A percentile compares a stretch with the other conserved stretches of the same genome.
Conservation (phyloP, 2,113 vertebrate species). For the Antechinus stuartii region DNA sequence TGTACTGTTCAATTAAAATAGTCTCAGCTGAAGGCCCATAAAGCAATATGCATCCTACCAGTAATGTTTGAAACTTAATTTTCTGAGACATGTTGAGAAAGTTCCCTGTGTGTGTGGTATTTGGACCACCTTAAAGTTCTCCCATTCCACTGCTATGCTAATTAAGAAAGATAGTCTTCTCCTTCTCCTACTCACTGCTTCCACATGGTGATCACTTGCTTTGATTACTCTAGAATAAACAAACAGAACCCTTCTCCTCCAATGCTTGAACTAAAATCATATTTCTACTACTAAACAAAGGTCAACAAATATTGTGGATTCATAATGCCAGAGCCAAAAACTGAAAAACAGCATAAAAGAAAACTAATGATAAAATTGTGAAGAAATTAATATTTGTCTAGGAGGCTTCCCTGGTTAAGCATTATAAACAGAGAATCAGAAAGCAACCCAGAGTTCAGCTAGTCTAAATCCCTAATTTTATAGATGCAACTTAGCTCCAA, state of each 20-base stretch:
- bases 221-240: neutral
- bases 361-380: neutral
- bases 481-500: neutral
- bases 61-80: neutral
- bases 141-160: neutral
- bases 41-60: constrained; percentile 1
- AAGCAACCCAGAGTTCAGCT: neutral
- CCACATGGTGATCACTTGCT: neutral
- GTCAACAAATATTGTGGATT: neutral
- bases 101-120: neutral
- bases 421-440: neutral
- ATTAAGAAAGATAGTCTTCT: neutral
- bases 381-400: neutral
- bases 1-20: constrained; percentile 15
- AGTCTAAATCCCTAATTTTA: neutral
- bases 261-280: neutral
- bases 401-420: neutral
- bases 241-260: neutral
- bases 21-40: neutral
- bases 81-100: neutral
- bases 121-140: neutral
- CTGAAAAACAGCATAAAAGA: neutral
- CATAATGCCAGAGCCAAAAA: neutral
- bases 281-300: neutral
- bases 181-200: neutral